Conservation (phyloP, 2,888 invertebrate genomes). For the Nebria salina region DNA sequence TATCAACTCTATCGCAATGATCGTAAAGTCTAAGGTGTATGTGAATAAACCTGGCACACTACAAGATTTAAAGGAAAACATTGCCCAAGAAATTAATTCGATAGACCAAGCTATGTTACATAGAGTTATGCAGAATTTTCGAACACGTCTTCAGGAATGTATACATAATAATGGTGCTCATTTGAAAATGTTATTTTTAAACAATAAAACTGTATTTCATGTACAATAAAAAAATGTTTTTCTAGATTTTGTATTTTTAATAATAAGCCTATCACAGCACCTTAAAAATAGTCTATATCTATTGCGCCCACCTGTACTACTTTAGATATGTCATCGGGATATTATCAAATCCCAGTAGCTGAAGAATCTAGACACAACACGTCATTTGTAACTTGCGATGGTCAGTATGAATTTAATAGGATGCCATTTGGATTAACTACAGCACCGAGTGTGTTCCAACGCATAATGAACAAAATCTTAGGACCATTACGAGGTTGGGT, state of each 20-base stretch:
- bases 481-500: conserved; percentile 47
- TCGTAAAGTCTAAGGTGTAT: conserved; percentile 35
- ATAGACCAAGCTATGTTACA: conserved; percentile 47
- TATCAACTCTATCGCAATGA: too few relatives aligned
- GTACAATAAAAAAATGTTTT: too few relatives aligned
- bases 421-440: conserved; percentile 51
- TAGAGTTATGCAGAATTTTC: conserved; percentile 48
- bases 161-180: conserved; percentile 48
- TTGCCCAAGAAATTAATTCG: conserved; percentile 50
- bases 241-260: too few relatives aligned
- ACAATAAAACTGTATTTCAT: background rate
- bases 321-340: conserved; percentile 51
- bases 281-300: too few relatives aligned
- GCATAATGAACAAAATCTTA: conserved; percentile 50
- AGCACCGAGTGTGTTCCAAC: conserved; percentile 53
- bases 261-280: too few relatives aligned
- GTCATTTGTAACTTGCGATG: conserved; percentile 54
- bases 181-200: conserved; percentile 48
- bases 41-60: conserved; percentile 50
- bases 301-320: conserved; percentile 16
- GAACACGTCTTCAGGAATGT: conserved; percentile 49
- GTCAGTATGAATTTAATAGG: conserved; percentile 53
- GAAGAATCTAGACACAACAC: conserved; percentile 52
- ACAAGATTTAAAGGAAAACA: conserved; percentile 51
- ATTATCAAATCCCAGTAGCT: conserved; percentile 26